Conservation (phyloP, 2,797 vertebrate species). For the Phalloptychus januarius region DNA sequence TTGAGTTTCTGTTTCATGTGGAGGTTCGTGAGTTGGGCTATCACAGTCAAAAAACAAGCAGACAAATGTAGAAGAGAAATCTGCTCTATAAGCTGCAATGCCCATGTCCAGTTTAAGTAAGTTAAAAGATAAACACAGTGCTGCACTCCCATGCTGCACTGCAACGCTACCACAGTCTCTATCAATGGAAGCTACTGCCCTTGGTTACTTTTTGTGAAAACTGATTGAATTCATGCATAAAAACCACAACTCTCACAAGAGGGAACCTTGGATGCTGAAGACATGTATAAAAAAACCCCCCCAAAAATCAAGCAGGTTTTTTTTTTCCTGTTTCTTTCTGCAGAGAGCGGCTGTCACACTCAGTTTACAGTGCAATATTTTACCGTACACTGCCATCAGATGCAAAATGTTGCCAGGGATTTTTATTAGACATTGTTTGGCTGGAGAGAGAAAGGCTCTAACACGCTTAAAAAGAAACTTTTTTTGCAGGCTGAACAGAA, state of each 20-base stretch:
- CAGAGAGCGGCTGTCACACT: conserved; percentile 63
- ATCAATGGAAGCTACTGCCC: conserved; percentile 22
- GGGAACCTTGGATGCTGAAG: conserved; percentile 33
- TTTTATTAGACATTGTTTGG: conserved; percentile 38
- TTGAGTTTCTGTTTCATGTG: background rate
- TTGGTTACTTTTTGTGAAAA: conserved; percentile 35
- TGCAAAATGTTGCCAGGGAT: conserved; percentile 24
- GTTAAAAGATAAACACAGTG: conserved; percentile 32
- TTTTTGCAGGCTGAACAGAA: conserved; percentile 37
- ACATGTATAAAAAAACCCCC: conserved; percentile 13
- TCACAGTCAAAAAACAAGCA: background rate
- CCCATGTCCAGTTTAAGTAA: conserved; percentile 37
- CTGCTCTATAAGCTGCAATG: background rate
- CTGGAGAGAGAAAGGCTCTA: conserved; percentile 19
- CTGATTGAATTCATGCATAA: conserved; percentile 37
- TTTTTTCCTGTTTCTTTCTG: conserved; percentile 34
- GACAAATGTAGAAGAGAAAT: background rate
- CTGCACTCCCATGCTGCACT: conserved; percentile 7
- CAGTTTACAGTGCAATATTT: conserved; percentile 51
- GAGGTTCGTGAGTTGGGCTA: background rate
- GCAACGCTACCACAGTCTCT: conserved; percentile 21
- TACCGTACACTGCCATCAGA: conserved; percentile 44
- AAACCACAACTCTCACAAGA: conserved; percentile 37
- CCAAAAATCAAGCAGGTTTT: conserved; percentile 5
- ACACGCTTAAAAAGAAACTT: conserved; percentile 16